phyloP scores from a whole-genome alignment of 2,888 invertebrate species.

The Eupithecia pulchellata region DNA sequence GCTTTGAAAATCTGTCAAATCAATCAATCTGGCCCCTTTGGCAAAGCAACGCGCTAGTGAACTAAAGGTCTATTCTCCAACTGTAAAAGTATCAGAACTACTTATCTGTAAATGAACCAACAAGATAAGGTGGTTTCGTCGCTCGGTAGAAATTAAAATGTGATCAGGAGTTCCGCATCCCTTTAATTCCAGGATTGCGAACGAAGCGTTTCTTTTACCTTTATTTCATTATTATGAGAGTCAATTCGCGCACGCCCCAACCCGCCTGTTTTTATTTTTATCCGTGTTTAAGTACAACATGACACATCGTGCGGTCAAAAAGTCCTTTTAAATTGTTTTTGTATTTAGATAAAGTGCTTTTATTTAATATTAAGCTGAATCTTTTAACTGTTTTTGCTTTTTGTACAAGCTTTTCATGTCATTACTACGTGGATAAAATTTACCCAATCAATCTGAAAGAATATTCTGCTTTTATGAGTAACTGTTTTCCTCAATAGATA shows the following conservation, averaged over 20 bases:
- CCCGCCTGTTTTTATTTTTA: slow-evolving; percentile 57
- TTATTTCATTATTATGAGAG: slow-evolving; percentile 65
- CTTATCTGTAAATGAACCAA: background rate
- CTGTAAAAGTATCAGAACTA: background rate
- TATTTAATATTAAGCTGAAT: background rate
- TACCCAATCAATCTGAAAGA: background rate
- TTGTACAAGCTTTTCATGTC: background rate
- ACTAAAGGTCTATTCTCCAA: background rate
- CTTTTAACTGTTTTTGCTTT: background rate
- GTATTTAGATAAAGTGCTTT: background rate
- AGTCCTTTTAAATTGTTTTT: slow-evolving; percentile 2
- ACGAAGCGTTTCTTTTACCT: slow-evolving; percentile 54
- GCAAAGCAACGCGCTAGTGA: background rate
- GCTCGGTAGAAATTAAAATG: slow-evolving; percentile 28
- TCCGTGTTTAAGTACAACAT: slow-evolving; percentile 28
- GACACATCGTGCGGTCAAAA: slow-evolving; percentile 17
- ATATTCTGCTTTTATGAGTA: background rate
- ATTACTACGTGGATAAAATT: background rate
- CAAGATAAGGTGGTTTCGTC: slow-evolving; percentile 16
- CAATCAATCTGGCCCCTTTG: too few species aligned
- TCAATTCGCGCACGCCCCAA: slow-evolving; percentile 55
- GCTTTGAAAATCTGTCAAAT: background rate
- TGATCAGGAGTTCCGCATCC: slow-evolving; percentile 28
- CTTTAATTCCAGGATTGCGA: slow-evolving; percentile 38
- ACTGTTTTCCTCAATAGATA: background rate